Percentiles rank a stretch among this genome's conserved stretches.
Evolutionary conservation across 1,140 invertebrate species (phyloP).

Genomic region (Pseudomyrmex sp.): DNA sequence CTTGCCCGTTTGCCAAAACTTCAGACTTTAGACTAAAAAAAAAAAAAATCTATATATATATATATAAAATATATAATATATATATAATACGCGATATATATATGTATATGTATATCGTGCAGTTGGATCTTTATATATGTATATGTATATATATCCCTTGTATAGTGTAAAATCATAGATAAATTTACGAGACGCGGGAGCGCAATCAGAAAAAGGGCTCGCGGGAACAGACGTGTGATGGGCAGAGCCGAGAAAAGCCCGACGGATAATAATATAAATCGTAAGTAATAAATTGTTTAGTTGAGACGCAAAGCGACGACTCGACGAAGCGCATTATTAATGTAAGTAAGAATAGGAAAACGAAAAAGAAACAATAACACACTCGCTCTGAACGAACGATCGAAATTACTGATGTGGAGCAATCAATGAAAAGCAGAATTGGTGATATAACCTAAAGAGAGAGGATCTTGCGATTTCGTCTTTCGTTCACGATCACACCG

Average conservation of each 20-base stretch:
- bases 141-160: constrained; percentile 76
- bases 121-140: constrained; percentile 75
- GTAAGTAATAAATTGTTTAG: constrained; percentile 51
- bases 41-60: constrained; percentile 70
- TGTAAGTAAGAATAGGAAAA: constrained; percentile 36
- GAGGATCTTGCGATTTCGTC: constrained; percentile 9
- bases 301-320: constrained; percentile 22
- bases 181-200: constrained; percentile 58
- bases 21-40: constrained; percentile 70
- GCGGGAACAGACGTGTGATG: constrained; percentile 7
- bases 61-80: constrained; percentile 71
- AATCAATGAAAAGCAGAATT: neutral
- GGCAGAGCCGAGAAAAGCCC: constrained; percentile 11
- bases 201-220: constrained; percentile 50
- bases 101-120: constrained; percentile 75
- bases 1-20: constrained; percentile 77
- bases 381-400: constrained; percentile 21
- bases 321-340: constrained; percentile 41
- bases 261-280: constrained; percentile 52
- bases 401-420: constrained; percentile 4
- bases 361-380: neutral
- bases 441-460: constrained; percentile 4
- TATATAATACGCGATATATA: constrained; percentile 69
- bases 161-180: constrained; percentile 76
- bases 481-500: constrained; percentile 5